phyloP scores from a whole-genome alignment of 2,888 invertebrate genomes.

The Halictus ligatus region DNA sequence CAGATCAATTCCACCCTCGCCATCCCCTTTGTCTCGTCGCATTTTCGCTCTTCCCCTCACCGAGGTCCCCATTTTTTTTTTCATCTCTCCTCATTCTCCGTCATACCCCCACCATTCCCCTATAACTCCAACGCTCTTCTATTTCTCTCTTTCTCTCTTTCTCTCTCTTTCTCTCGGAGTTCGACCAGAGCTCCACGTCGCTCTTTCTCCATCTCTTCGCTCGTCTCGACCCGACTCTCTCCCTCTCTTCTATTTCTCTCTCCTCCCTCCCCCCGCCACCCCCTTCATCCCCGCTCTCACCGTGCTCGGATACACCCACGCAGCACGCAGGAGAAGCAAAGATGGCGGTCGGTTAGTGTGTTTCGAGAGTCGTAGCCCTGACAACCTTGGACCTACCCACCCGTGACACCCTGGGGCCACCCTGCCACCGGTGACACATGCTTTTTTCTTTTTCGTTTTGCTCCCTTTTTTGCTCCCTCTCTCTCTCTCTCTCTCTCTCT shows the following conservation, averaged over 20 bases:
- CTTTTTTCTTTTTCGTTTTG: neutral
- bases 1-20: neutral
- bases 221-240: conserved; percentile 23
- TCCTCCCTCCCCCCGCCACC: conserved; percentile 41
- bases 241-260: conserved; percentile 23
- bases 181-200: conserved; percentile 21
- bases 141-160: neutral
- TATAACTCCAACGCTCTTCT: conserved; percentile 40
- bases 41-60: conserved; percentile 2
- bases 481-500: neutral
- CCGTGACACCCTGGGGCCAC: conserved; percentile 75
- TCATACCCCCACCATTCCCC: conserved; percentile 35
- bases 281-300: conserved; percentile 67
- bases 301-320: conserved; percentile 78
- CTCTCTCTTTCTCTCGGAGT: conserved; percentile 36
- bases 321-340: conserved; percentile 70
- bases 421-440: conserved; percentile 54
- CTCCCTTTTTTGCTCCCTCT: neutral
- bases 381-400: conserved; percentile 83
- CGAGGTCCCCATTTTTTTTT: conserved; percentile 17
- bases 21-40: neutral
- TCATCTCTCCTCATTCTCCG: conserved; percentile 4
- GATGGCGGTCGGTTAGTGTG: conserved; percentile 78
- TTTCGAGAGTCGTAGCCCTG: conserved; percentile 84
- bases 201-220: conserved; percentile 36